A percentile compares a stretch with the other conserved stretches of the same genome.
Conservation (phyloP, 1,140 invertebrate genomes). For the Episyrphus balteatus region DNA sequence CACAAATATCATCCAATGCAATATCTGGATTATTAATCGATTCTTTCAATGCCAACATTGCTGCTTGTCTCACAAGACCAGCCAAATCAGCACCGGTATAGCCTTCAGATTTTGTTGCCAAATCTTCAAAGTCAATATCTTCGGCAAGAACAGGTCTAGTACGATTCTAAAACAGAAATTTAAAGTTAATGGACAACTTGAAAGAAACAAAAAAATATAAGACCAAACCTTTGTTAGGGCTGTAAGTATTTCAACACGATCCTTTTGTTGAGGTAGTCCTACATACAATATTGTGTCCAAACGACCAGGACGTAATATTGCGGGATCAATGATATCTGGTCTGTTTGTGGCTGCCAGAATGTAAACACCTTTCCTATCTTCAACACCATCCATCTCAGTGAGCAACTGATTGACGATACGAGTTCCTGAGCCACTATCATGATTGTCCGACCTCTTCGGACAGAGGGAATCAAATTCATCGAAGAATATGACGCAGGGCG, state of each 20-base stretch:
- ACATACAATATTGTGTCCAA: constrained; percentile 92
- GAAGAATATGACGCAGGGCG: constrained; percentile 98
- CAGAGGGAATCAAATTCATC: constrained; percentile 98
- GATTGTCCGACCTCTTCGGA: constrained; percentile 69
- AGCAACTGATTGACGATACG: constrained; percentile 94
- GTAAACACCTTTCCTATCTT: constrained; percentile 80
- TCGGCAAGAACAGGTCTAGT: constrained; percentile 59
- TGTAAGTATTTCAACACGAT: constrained; percentile 78
- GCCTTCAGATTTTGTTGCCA: constrained; percentile 60
- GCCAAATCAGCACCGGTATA: constrained; percentile 90
- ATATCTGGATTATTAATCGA: constrained; percentile 38
- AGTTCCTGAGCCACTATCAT: constrained; percentile 57
- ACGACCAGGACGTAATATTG: constrained; percentile 85
- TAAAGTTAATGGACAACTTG: constrained; percentile 4
- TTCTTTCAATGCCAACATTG: constrained; percentile 62
- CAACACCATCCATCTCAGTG: constrained; percentile 98
- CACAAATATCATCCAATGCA: constrained; percentile 17
- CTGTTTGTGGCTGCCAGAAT: constrained; percentile 94
- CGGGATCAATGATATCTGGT: constrained; percentile 94
- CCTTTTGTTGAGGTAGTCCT: constrained; percentile 69
- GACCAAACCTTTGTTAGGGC: constrained; percentile 75
- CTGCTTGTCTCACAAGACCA: constrained; percentile 73
- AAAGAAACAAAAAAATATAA: neutral
- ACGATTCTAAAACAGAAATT: constrained; percentile 47
- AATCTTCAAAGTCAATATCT: constrained; percentile 64